phyloP scores from a whole-genome alignment of 2,113 vertebrate species.

The Andinoacara biseriatus region DNA sequence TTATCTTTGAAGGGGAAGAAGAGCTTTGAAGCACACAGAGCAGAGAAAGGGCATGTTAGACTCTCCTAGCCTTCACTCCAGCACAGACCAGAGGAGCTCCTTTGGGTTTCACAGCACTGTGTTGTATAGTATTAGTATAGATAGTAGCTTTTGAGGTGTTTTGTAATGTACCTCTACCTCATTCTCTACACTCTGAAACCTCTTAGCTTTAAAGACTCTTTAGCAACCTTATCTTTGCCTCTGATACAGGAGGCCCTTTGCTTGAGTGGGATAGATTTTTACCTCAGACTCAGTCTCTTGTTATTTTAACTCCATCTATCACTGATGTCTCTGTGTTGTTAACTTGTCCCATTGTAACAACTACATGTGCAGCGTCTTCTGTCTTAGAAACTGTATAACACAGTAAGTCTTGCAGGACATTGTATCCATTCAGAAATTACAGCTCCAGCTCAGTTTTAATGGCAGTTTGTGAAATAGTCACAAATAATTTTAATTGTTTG shows the following conservation, averaged over 20 bases:
- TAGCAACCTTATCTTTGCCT: neutral
- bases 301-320: conserved; percentile 5
- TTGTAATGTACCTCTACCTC: conserved; percentile 67
- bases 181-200: conserved; percentile 39
- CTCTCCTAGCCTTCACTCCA: neutral
- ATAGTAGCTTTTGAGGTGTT: conserved; percentile 8
- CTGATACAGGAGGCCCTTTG: neutral
- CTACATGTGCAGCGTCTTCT: neutral
- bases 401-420: neutral
- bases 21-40: neutral
- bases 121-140: conserved; percentile 12
- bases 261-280: conserved; percentile 9
- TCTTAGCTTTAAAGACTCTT: conserved; percentile 10
- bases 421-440: neutral
- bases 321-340: conserved; percentile 4
- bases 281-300: conserved; percentile 20
- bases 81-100: neutral
- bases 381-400: neutral
- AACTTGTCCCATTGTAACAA: neutral
- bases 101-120: neutral
- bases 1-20: neutral
- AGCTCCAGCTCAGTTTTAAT: neutral
- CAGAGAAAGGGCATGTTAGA: neutral
- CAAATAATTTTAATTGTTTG: neutral
- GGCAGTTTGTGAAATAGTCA: neutral